Base-by-base conservation (phyloP, 30 jellyfish, hydroid and myxozoan species). In the Aurelia aurita region DNA sequence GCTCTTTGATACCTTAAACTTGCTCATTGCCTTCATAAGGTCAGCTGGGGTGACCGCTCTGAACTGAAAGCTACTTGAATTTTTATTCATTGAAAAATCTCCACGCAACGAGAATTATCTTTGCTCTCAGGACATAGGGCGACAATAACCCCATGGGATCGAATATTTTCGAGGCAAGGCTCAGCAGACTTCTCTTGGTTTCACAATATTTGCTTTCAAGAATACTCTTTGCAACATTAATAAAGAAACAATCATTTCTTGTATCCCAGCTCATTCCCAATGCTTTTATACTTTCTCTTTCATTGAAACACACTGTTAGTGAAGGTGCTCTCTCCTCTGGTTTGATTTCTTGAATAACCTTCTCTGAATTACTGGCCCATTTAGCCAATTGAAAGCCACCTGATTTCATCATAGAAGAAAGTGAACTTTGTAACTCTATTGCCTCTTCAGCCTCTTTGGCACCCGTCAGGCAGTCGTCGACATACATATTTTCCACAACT, bases 401-500 rank as follows among this genome's bases (percentile, higher is more conserved):
- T n/a, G n/a, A n/a, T n/a, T n/a, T n/a, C n/a, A n/a, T n/a, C n/a
- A 19, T 32, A 27, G 5, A 27, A 58, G 23, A 58, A 7, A 58
- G 23, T 10, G 70, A 58, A 58, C 11, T 5, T 58, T 9, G 70
- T 18, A 58, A 18, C 70, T 58, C 23, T 58, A 69, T 5, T 27
- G 81, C 81, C 19, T 69, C 72, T 4, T 72, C 71, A 27, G 10
- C 29, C 20, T 51, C 51, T 10, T 72, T 72, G 20, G 71, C 70
- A n/a, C 85, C 71, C 29, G 72, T 44, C 53, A 72, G 72, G 46
- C 45, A 72, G 45, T 76, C 88, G 31, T 76, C 88, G 32, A 28
- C 63, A 58, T 53, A 57, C 29, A 76, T 55, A 60, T 28, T 32
- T 13, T 55, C 19, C 5, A 57, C 3, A 14, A 60, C 62, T 32